Conservation (phyloP, 2,113 vertebrate species). For the Leptosomus discolor region DNA sequence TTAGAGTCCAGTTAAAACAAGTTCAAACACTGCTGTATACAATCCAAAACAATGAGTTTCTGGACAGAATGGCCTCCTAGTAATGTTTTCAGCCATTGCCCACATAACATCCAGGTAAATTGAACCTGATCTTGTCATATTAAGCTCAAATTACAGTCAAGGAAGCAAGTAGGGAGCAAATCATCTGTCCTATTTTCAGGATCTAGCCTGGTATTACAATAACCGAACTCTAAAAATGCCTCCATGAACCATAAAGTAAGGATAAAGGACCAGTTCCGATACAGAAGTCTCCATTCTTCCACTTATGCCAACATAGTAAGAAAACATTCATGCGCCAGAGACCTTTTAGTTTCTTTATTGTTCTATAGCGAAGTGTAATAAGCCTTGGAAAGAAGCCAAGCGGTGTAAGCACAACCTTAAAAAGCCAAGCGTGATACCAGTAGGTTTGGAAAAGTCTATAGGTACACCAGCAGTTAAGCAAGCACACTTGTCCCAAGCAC, state of each 20-base stretch:
- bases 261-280: background rate
- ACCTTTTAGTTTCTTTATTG: background rate
- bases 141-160: background rate
- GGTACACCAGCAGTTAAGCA: background rate
- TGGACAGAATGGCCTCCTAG: background rate
- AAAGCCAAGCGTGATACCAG: background rate
- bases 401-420: background rate
- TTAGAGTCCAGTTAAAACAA: background rate
- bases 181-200: background rate
- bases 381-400: background rate
- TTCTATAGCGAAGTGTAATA: background rate
- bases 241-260: background rate
- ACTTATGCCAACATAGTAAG: background rate
- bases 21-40: background rate
- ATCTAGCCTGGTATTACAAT: background rate
- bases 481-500: accelerated
- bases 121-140: background rate
- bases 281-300: background rate
- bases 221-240: background rate
- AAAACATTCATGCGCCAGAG: background rate
- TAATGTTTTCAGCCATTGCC: background rate
- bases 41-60: background rate
- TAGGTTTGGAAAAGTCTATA: background rate
- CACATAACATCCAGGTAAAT: background rate
- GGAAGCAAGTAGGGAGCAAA: background rate